Conservation (phyloP, 1,140 invertebrate species). For the Lucilia cuprina region DNA sequence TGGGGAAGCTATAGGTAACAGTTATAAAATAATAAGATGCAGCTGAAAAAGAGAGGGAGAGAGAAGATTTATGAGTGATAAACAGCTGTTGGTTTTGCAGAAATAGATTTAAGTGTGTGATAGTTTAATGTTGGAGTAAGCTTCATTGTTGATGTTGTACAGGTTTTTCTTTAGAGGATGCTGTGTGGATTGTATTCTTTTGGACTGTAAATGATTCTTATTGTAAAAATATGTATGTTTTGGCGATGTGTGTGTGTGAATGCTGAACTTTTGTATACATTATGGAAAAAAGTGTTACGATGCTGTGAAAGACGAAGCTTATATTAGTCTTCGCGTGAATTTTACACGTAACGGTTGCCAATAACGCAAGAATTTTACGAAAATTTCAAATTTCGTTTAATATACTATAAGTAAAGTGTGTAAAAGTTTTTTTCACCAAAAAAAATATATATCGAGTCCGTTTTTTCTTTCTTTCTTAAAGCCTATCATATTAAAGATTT, state of each 20-base stretch:
- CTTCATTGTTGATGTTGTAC: not conserved
- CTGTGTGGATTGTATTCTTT: constrained; percentile 4
- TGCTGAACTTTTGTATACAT: not conserved
- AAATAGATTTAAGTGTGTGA: not conserved
- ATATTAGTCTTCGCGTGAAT: constrained; percentile 26
- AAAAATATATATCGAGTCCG: not conserved
- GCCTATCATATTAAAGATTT: not conserved
- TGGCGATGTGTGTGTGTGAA: too few relatives aligned
- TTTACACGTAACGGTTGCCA: constrained; percentile 27
- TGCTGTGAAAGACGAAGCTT: not conserved
- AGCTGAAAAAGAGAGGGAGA: not conserved
- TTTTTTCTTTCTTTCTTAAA: not conserved
- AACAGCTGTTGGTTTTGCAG: not conserved
- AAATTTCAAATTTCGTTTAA: not conserved
- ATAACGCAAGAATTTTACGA: not conserved
- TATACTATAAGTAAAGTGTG: not conserved
- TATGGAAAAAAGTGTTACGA: constrained; percentile 19
- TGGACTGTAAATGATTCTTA: not conserved
- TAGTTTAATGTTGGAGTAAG: not conserved
- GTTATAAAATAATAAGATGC: not conserved
- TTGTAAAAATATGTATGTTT: too few relatives aligned
- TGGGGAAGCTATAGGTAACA: not conserved
- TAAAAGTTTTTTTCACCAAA: not conserved
- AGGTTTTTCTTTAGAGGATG: not conserved
- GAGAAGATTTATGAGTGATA: not conserved